phyloP scores from a whole-genome alignment of 2,888 invertebrate genomes.

The Seira sanloemensis region DNA sequence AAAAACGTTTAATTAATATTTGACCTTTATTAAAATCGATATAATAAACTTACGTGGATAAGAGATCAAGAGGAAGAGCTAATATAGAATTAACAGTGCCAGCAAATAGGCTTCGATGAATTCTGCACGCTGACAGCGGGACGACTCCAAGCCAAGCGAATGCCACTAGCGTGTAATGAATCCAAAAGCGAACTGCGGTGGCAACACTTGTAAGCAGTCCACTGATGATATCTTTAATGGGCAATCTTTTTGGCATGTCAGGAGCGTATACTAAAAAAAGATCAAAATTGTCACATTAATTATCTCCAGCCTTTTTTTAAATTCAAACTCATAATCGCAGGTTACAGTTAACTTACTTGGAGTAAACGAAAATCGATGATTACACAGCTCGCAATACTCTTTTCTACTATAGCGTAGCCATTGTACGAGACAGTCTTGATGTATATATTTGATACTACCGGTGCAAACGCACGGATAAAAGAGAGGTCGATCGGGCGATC shows the following conservation, averaged over 20 bases:
- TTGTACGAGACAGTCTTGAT: conserved; percentile 98
- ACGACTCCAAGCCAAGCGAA: conserved; percentile 98
- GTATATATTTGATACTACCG: conserved; percentile 99
- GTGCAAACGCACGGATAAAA: conserved; percentile 99
- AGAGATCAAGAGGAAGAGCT: conserved; percentile 92
- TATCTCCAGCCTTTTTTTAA: neutral
- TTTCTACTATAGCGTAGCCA: conserved; percentile 99
- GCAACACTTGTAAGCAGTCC: conserved; percentile 92
- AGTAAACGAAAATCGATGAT: conserved; percentile 97
- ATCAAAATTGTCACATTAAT: conserved; percentile 20
- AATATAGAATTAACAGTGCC: conserved; percentile 88
- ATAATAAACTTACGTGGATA: conserved; percentile 86
- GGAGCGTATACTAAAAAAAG: conserved; percentile 89
- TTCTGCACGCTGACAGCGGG: conserved; percentile 93
- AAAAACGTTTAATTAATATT: conserved; percentile 17
- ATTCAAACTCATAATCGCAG: neutral
- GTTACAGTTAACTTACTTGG: conserved; percentile 81
- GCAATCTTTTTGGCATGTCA: conserved; percentile 98
- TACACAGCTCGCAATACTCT: conserved; percentile 98
- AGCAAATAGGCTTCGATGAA: conserved; percentile 94
- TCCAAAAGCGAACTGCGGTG: conserved; percentile 96
- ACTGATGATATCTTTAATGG: conserved; percentile 92
- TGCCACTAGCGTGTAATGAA: conserved; percentile 97
- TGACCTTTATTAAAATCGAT: no score
- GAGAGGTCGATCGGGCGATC: conserved; percentile 91